Base-by-base conservation (phyloP, 2,797 vertebrate genomes). In the Phylloscopus collybita region DNA sequence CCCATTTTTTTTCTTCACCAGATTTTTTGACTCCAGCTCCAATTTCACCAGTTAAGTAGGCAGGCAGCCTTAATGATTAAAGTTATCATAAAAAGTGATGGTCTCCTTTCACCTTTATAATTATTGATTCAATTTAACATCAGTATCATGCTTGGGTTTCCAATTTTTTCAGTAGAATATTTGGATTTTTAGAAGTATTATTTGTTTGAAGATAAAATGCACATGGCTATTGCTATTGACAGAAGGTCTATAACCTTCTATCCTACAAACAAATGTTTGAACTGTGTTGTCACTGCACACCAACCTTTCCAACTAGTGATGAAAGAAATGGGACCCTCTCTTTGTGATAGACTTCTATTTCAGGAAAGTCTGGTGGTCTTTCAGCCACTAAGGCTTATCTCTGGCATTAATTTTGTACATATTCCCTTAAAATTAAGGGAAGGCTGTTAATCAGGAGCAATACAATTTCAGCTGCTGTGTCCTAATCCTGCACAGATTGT, bases 1-100 rank as follows among this genome's bases (percentile, higher is more conserved):
- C 5, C 21, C 1, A 0, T 13, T 47, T 54, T 47, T 47, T 61
- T 57, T 11, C 12, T 65, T 59, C 4, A 1, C 26, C 66, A 1
- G 0, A 0, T 18, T 47, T 18, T 61, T 70, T 73, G 14, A 59
- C 12, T 64, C 30, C 70, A 62, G 5, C 10, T 18, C 83, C 6
- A 5, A 29, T 79, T 87, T 85, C 59, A 42, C 11, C 25, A 26
- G 34, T 66, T 7, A 10, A 62, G 44, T 5, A 57, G 15, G 7
- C 19, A 65, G 7, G 7, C 13, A 69, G 32, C 17, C 6, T 44
- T 4, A 56, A 10, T 2, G 10, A 61, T 27, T 47, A 59, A 73
- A 81, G 17, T 25, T 21, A 66, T 54, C 11, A 25, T 8, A 47
- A 26, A 22, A 44, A 74, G 6, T 30, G 5, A 27, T 53, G 20